Evolutionary conservation across 2,113 vertebrate species (phyloP), one percentile per base, ranked within the genome.

Genomic region (Seriola aureovittata): DNA sequence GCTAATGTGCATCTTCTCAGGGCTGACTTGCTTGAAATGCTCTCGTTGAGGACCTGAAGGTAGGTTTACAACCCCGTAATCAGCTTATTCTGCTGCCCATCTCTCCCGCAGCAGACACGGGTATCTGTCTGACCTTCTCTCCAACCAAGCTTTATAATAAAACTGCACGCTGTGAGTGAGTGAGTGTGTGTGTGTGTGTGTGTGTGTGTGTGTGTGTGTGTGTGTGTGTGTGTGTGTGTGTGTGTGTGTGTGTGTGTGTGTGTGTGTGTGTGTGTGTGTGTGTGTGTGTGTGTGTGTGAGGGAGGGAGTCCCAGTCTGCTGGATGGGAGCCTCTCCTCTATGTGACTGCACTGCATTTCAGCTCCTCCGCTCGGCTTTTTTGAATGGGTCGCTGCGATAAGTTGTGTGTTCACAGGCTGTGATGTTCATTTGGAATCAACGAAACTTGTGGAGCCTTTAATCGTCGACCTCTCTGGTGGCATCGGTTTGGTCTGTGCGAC

Each of bases 11-110:
- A 89, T 90, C 92, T 88, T 77, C 85, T 78, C 85, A 19, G 80
- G 65, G 77, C 88, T 80, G 82, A 19, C 77, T 57, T 7, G 69
- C 82, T 64, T 82, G 92, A 86, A 86, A 95, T 94, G 94, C 91
- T 58, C 90, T 89, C 83, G 85, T 85, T 85, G 88, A 81, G 74
- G 65, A 89, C 58, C 88, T 55, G 71, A 90, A 93, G 95, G 94
- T 95, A 94, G 81, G 94, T 91, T 25, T 44, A 34, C 67, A 38
- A 21, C 72, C 55, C 59, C 4, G 38, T 85, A 82, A 82, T 89
- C 82, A 38, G 48, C 36, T 93, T 86, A 84, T 71, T 79, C 25
- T 14, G 75, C 44, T 81, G 79, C 80, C 67, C 85, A 78, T 81
- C 76, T 80, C 86, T 36, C 63, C 81, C 65, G 59, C 69, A 50